phyloP scores from a whole-genome alignment of 2,797 vertebrate species.

The Acanthiza pusilla region DNA sequence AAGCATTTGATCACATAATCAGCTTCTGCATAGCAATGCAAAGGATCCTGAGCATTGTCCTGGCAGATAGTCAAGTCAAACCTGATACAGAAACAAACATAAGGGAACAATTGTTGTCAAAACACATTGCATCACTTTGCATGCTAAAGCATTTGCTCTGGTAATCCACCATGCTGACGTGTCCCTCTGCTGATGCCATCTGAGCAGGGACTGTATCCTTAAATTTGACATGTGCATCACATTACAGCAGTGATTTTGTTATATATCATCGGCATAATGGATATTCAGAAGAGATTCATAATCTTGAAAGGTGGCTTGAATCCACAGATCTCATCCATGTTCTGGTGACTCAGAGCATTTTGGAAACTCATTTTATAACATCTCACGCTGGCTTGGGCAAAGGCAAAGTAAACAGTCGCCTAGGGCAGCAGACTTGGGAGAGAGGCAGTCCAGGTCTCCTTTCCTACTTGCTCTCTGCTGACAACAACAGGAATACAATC shows the following conservation, averaged over 20 bases:
- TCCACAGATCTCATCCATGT: conserved; percentile 15
- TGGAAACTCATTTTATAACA: conserved; percentile 44
- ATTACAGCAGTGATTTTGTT: conserved; percentile 48
- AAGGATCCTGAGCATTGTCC: not conserved
- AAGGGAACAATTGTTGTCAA: conserved; percentile 54
- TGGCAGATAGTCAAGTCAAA: conserved; percentile 29
- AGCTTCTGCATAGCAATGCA: conserved; percentile 15
- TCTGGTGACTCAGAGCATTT: conserved; percentile 51
- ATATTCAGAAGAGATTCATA: conserved; percentile 37
- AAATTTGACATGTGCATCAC: conserved; percentile 19
- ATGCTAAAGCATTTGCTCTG: conserved; percentile 49
- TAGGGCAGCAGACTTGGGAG: conserved; percentile 7
- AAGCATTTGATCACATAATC: conserved; percentile 53
- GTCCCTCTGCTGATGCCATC: conserved; percentile 40
- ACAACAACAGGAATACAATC: not conserved
- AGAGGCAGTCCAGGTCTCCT: not conserved
- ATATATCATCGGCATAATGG: conserved; percentile 34
- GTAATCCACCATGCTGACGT: conserved; percentile 57
- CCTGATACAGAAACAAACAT: conserved; percentile 41
- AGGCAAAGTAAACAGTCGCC: conserved; percentile 18
- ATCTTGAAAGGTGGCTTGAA: conserved; percentile 54
- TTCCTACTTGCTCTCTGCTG: not conserved
- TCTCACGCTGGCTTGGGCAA: conserved; percentile 39
- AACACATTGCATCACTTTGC: conserved; percentile 52
- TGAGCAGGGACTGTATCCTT: not conserved